These are phyloP conservation scores for Megaustenia siamemsis DNA, from an alignment of 2,888 invertebrate genomes.

Conservation along the genomic window DNA sequence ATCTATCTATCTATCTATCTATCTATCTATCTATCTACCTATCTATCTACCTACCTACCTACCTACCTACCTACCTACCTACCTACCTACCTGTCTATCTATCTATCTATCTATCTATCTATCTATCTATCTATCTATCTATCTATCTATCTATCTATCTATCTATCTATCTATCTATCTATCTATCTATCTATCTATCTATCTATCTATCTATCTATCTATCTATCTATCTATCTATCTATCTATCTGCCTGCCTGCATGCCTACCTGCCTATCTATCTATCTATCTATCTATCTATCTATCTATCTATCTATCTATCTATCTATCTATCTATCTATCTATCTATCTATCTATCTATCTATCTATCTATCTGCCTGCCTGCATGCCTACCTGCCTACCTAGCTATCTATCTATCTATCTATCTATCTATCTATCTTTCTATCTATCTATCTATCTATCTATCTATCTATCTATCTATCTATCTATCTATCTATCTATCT, in stretches of 20 bases:
- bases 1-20: neutral
- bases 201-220: conserved; percentile 16
- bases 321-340: conserved; percentile 8
- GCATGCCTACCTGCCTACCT: neutral
- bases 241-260: neutral
- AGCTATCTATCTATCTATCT: conserved; percentile 2
- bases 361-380: neutral
- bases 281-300: conserved; percentile 3
- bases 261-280: neutral
- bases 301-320: neutral
- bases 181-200: conserved; percentile 9
- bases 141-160: neutral
- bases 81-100: neutral
- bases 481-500: conserved; percentile 21
- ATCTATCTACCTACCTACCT: neutral
- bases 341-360: neutral
- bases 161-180: neutral
- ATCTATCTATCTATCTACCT: conserved; percentile 13
- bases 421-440: conserved; percentile 13
- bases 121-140: too few relatives aligned
- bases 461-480: conserved; percentile 7
- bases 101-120: conserved; percentile 29
- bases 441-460: conserved; percentile 1
- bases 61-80: too few relatives aligned
- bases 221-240: neutral